Percentiles rank a stretch among this genome's conserved stretches.
Conservation (phyloP, 2,113 vertebrate species). For the Theropithecus gelada region DNA sequence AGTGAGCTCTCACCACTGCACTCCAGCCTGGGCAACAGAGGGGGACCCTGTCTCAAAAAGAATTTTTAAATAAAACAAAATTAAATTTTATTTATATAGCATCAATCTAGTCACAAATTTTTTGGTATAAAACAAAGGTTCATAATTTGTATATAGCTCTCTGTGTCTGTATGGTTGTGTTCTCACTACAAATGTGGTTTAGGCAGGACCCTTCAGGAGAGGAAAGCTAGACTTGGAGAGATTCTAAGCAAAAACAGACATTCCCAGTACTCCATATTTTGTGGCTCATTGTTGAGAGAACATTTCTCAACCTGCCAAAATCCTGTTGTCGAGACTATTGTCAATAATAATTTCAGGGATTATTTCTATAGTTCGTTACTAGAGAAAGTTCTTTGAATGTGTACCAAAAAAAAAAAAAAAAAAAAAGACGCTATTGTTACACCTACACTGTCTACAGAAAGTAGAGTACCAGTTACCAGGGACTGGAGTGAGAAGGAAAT, state of each 20-base stretch:
- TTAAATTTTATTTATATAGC: background rate
- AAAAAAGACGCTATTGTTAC: background rate
- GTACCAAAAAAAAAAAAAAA: too few relatives aligned
- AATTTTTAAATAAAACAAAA: too few relatives aligned
- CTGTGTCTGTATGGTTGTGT: background rate
- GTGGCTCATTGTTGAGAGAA: rapidly evolving
- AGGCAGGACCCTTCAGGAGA: background rate
- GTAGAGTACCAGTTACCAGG: background rate
- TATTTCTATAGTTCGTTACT: too few relatives aligned
- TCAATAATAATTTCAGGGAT: too few relatives aligned
- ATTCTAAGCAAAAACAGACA: background rate
- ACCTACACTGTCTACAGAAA: background rate
- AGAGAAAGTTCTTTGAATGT: too few relatives aligned
- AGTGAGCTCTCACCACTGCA: too few relatives aligned
- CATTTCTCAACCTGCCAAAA: background rate
- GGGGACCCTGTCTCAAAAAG: too few relatives aligned
- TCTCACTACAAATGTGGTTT: background rate
- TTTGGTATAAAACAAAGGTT: background rate
- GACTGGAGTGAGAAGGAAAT: too few relatives aligned
- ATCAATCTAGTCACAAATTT: background rate
- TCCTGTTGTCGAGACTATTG: too few relatives aligned
- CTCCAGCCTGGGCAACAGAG: too few relatives aligned
- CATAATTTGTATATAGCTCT: background rate
- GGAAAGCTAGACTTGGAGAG: background rate
- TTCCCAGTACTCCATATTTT: too few relatives aligned